These are phyloP conservation scores for Danaus melanippus DNA, from an alignment of 1,140 invertebrate genomes.

Conservation along the genomic window DNA sequence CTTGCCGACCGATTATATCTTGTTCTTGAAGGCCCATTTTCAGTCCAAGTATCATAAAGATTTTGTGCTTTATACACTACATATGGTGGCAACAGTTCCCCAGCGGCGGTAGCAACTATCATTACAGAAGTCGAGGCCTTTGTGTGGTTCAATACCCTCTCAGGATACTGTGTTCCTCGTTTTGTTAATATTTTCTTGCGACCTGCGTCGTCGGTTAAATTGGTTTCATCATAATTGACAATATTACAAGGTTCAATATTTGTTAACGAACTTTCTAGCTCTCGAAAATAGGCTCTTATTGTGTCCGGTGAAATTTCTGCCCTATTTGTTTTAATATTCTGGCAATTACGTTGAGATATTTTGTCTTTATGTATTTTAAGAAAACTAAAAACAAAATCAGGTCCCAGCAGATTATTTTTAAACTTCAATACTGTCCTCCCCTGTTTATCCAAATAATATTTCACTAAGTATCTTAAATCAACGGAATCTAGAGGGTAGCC, in stretches of 20 bases:
- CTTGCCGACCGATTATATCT: no score
- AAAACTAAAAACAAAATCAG: slow-evolving; percentile 6
- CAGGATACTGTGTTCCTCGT: slow-evolving; percentile 12
- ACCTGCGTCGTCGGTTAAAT: slow-evolving; percentile 12
- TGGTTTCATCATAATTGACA: slow-evolving; percentile 12
- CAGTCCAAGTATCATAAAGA: no score
- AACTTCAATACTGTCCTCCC: background rate
- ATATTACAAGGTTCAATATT: slow-evolving; percentile 4
- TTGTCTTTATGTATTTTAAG: slow-evolving; percentile 4
- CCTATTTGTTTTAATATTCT: slow-evolving; percentile 10
- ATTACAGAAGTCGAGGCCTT: slow-evolving; percentile 8
- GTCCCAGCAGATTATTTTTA: slow-evolving; percentile 3
- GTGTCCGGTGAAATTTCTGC: slow-evolving; percentile 7
- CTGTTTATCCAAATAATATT: no score
- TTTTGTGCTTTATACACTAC: no score
- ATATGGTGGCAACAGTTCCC: no score
- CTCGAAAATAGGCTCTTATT: slow-evolving; percentile 9
- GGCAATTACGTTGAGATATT: slow-evolving; percentile 1
- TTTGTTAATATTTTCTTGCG: slow-evolving; percentile 10
- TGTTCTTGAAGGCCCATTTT: no score
- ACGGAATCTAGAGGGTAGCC: no score
- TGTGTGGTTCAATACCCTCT: slow-evolving; percentile 10
- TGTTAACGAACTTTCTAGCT: slow-evolving; percentile 7
- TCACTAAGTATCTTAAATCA: no score
- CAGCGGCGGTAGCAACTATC: slow-evolving; percentile 6